phyloP scores from a whole-genome alignment of 2,888 invertebrate genomes.

The Apodemia duryi region DNA sequence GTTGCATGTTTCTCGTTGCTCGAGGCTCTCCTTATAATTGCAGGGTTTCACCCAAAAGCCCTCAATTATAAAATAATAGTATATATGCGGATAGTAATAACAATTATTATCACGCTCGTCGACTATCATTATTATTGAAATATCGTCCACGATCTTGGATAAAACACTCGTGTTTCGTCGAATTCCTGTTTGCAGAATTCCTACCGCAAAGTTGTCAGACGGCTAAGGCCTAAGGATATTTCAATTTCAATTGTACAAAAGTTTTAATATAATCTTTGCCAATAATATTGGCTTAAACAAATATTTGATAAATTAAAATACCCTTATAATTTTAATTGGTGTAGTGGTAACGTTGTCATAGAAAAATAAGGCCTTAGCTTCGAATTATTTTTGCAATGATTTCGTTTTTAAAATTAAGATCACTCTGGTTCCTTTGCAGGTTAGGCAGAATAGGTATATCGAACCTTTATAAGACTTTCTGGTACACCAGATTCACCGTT shows the following conservation, averaged over 20 bases:
- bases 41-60: conserved; percentile 77
- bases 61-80: conserved; percentile 80
- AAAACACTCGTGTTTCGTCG: conserved; percentile 60
- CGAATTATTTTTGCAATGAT: no score
- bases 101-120: conserved; percentile 78
- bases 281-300: neutral
- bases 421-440: no score
- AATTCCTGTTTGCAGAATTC: conserved; percentile 27
- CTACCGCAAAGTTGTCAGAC: conserved; percentile 17
- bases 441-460: no score
- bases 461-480: no score
- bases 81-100: conserved; percentile 79
- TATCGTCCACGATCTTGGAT: conserved; percentile 65
- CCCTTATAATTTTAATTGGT: neutral
- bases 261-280: neutral
- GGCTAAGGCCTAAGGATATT: conserved; percentile 21
- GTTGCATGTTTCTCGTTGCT: conserved; percentile 70
- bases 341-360: no score
- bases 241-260: neutral
- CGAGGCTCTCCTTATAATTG: conserved; percentile 76
- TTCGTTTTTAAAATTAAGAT: no score
- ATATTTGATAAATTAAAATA: conserved; percentile 1
- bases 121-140: conserved; percentile 74
- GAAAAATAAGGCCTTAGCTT: no score
- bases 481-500: no score